These are phyloP conservation scores for Aphrophora alni DNA, from an alignment of 2,888 invertebrate species.

Conservation along the genomic window DNA sequence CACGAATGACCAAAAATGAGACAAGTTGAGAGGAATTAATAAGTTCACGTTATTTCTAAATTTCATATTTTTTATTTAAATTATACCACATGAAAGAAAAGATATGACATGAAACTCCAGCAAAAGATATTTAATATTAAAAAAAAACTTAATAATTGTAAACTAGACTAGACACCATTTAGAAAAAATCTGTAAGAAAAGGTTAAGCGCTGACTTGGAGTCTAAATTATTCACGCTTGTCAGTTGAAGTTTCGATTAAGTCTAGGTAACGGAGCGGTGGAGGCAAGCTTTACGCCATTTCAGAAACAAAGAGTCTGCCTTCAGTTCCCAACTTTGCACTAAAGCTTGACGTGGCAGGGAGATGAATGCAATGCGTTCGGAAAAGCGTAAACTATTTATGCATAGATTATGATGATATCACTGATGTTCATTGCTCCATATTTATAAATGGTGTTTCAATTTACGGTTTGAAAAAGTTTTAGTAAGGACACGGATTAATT, in stretches of 20 bases:
- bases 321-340: neutral
- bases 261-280: neutral
- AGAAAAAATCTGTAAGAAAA: neutral
- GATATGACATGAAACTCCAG: too few relatives aligned
- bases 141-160: neutral
- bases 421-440: too few relatives aligned
- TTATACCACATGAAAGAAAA: too few relatives aligned
- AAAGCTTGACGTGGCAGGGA: neutral
- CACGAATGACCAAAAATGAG: too few relatives aligned
- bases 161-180: neutral
- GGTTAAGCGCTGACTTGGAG: neutral
- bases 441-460: too few relatives aligned
- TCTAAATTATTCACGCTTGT: neutral
- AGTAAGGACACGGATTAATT: too few relatives aligned
- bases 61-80: too few relatives aligned
- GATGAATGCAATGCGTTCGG: neutral
- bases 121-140: too few relatives aligned
- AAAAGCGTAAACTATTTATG: neutral
- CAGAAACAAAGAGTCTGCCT: neutral
- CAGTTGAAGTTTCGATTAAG: constrained; percentile 2
- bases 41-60: too few relatives aligned
- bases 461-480: too few relatives aligned
- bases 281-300: neutral
- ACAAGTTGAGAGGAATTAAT: too few relatives aligned
- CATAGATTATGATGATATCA: too few relatives aligned